Conservation (phyloP, 2,113 vertebrate species). For the Pampusana beccarii region DNA sequence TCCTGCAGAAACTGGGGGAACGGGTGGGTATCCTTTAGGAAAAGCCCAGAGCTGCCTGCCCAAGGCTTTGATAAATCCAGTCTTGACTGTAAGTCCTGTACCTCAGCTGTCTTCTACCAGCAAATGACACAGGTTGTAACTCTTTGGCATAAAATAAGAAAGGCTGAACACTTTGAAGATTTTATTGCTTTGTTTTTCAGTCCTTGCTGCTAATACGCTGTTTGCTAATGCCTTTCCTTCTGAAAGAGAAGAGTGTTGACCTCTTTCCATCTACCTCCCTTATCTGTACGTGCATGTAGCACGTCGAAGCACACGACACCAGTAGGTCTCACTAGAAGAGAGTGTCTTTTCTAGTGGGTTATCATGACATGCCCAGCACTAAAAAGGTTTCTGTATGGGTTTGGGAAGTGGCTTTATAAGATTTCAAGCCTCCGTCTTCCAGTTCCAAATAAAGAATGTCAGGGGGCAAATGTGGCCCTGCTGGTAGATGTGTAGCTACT, state of each 20-base stretch:
- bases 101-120: not conserved
- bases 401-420: not conserved
- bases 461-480: not conserved
- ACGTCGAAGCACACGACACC: fast-evolving
- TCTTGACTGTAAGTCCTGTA: not conserved
- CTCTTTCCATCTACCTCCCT: not conserved
- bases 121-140: not conserved
- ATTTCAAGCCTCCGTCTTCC: not conserved
- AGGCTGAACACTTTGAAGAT: not conserved
- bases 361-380: not conserved
- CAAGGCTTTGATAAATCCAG: not conserved
- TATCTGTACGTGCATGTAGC: fast-evolving
- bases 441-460: constrained; percentile 19
- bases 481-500: constrained; percentile 7
- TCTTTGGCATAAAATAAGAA: not conserved
- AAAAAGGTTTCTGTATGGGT: not conserved
- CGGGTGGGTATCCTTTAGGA: not conserved
- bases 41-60: not conserved
- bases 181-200: not conserved
- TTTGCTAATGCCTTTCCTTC: not conserved
- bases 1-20: not conserved
- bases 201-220: not conserved
- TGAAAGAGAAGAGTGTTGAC: not conserved
- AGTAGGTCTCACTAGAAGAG: fast-evolving
- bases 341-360: not conserved